Base-by-base conservation (phyloP, 1,140 invertebrate species). In the Oryctes rhinoceros region DNA sequence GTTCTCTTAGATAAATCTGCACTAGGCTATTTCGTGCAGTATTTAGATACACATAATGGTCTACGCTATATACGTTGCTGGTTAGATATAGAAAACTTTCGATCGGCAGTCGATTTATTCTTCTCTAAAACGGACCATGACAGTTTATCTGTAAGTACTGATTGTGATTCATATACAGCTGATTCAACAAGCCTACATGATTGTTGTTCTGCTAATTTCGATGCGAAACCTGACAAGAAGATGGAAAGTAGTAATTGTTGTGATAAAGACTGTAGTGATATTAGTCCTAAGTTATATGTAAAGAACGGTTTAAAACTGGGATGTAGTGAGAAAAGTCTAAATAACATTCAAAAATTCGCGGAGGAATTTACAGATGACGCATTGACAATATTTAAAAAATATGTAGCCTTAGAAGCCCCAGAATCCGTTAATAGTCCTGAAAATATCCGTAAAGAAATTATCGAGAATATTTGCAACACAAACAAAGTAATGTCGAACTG, bases 21-120 rank as follows among this genome's bases (percentile, higher is more conserved):
- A n/a, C 85, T 95, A 7, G 90, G 91, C 7, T 94, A 93, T 84
- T 94, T 95, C 84, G 91, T 94, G 44, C 92, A 94, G 81, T 95
- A 91, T 86, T 90, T 95, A 89, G 93, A 94, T 44, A 88, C 90
- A 0, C 88, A 88, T 35, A 90, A 91, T 81, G 88, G 87, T 2
- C 84, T 91, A 15, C 82, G 89, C 2, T 87, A 92, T 9, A 91
- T 95, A 2, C 91, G 92, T 85, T 94, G 94, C 86, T 95, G 92
- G 91, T 84, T 94, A 79, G 94, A 95, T 85, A 91, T 93, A 15
- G 92, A 94, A 82, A 93, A 92, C 84, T 91, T 94, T 74, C 79
- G 79, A 10, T 48, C 65, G 9, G 77, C 77, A 15, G 77, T 78
- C 7, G 47, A 78, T 18, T 24, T 78, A 24, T 39, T 75, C 20